These are phyloP conservation scores for Trogon melanurus DNA, from an alignment of 2,113 vertebrate genomes.

Conservation along the genomic window DNA sequence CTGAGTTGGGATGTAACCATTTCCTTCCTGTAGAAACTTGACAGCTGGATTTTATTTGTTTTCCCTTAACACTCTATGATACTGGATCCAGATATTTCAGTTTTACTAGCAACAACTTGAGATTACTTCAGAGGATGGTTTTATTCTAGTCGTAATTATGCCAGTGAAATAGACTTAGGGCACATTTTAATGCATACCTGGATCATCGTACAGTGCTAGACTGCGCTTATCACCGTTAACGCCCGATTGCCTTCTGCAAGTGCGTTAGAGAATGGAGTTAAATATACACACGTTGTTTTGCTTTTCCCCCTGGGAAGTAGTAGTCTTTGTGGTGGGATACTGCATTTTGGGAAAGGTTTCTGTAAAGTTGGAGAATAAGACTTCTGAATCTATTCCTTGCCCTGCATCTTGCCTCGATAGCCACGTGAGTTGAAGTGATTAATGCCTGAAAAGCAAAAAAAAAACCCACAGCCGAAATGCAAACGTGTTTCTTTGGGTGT, in stretches of 20 bases:
- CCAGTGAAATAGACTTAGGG: neutral
- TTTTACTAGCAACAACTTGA: neutral
- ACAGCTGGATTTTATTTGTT: neutral
- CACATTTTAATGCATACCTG: neutral
- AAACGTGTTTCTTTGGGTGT: neutral
- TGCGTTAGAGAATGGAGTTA: neutral
- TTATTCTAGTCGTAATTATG: neutral
- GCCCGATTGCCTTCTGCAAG: neutral
- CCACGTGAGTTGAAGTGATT: neutral
- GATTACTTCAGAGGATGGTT: neutral
- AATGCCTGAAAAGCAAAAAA: neutral
- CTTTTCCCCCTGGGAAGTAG: neutral
- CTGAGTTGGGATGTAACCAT: neutral
- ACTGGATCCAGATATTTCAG: neutral
- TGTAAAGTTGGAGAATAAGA: neutral
- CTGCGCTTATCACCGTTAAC: neutral
- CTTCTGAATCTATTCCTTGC: neutral
- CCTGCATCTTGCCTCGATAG: neutral
- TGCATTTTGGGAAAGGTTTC: neutral
- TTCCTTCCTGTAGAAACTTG: neutral
- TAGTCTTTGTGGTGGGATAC: neutral
- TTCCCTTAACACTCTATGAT: neutral
- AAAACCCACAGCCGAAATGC: neutral
- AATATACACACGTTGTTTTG: neutral
- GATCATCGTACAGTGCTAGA: neutral